Conservation (phyloP, 30 jellyfish, hydroid and myxozoan genomes). For the Chrysaora quinquecirrha region DNA sequence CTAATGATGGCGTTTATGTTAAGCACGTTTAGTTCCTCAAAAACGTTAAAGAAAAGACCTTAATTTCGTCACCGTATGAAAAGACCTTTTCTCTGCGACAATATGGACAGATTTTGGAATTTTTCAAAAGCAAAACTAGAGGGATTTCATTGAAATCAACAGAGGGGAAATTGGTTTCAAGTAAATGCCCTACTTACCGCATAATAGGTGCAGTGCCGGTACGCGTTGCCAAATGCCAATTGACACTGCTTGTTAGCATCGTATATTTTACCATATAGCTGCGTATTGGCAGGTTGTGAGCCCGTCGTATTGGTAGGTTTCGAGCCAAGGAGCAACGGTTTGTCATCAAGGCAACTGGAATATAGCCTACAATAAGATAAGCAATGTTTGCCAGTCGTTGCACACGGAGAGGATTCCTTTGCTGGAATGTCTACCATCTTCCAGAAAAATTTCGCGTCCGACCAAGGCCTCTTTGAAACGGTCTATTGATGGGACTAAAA, state of each 20-base stretch:
- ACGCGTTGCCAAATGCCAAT: slow-evolving; percentile 64
- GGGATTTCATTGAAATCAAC: no score
- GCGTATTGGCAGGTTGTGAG: slow-evolving; percentile 48
- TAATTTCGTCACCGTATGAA: no score
- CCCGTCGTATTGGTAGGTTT: slow-evolving; percentile 26
- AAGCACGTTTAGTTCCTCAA: no score
- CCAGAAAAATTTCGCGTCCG: no score
- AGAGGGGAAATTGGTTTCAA: no score
- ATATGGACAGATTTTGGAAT: background rate
- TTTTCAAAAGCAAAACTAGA: no score
- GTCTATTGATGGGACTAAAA: background rate
- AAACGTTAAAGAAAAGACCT: no score
- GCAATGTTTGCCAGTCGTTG: background rate
- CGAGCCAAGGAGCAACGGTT: slow-evolving; percentile 53
- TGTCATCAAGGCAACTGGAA: slow-evolving; percentile 82
- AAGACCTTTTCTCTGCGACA: background rate
- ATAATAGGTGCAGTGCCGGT: slow-evolving; percentile 41
- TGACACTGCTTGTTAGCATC: slow-evolving; percentile 87
- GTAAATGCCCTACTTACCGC: slow-evolving; percentile 52
- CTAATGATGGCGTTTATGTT: background rate
- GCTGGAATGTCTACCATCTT: no score
- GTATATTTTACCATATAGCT: slow-evolving; percentile 77
- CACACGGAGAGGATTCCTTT: no score
- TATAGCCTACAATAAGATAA: slow-evolving; percentile 35
- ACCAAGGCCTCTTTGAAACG: no score